phyloP scores from a whole-genome alignment of 2,113 vertebrate genomes.

The Chionis minor region DNA sequence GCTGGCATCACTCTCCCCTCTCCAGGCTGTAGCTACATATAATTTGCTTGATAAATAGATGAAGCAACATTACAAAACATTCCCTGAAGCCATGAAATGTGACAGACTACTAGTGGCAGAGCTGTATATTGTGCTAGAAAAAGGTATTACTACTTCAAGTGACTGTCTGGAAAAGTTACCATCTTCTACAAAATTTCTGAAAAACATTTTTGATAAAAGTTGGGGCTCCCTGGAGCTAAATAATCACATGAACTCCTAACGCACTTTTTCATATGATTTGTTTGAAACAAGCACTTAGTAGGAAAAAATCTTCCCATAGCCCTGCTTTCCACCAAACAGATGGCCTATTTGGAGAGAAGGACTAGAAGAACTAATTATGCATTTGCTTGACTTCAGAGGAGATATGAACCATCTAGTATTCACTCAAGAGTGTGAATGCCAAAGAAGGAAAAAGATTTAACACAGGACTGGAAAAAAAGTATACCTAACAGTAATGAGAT shows the following conservation, averaged over 20 bases:
- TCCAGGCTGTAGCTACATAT: background rate
- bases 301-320: conserved; percentile 8
- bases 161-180: background rate
- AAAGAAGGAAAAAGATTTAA: conserved; percentile 11
- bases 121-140: background rate
- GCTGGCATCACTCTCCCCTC: background rate
- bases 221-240: background rate
- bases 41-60: conserved; percentile 36
- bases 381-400: conserved; percentile 39
- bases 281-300: background rate
- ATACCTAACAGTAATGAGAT: conserved; percentile 39
- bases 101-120: background rate
- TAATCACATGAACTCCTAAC: background rate
- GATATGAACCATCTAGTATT: conserved; percentile 24
- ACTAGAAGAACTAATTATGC: conserved; percentile 48
- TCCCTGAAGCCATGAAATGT: background rate
- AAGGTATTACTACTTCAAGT: background rate
- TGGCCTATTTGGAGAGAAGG: conserved; percentile 45
- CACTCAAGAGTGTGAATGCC: background rate
- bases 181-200: background rate
- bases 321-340: conserved; percentile 43
- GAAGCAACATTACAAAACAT: conserved; percentile 15
- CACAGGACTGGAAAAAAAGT: background rate
- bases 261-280: background rate
- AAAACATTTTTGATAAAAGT: background rate